phyloP scores from a whole-genome alignment of 2,797 vertebrate species.

The Cynopterus sphinx region DNA sequence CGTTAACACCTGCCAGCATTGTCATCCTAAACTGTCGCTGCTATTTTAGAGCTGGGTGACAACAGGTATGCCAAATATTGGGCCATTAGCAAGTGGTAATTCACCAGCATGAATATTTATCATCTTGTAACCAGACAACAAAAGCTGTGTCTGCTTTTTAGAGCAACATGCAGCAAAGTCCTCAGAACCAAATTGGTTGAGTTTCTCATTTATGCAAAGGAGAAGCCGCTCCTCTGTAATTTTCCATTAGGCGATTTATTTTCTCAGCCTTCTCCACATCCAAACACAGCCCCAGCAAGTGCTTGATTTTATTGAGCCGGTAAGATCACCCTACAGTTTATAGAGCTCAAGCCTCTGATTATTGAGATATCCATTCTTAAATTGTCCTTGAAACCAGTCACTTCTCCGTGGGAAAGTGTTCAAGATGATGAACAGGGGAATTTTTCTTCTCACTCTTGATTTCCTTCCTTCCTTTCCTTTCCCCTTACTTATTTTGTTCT shows the following conservation, averaged over 20 bases:
- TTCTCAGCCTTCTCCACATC: not conserved
- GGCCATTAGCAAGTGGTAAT: slow-evolving; percentile 62
- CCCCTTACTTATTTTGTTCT: not conserved
- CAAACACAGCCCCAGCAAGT: not conserved
- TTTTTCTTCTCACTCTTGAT: not conserved
- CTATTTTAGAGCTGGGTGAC: slow-evolving; percentile 52
- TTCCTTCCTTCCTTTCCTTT: not conserved
- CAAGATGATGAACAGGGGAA: not conserved
- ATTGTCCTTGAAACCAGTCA: not conserved
- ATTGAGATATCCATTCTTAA: not conserved
- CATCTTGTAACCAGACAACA: slow-evolving; percentile 51
- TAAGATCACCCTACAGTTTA: not conserved
- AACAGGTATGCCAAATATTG: slow-evolving; percentile 72
- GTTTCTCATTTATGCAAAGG: slow-evolving; percentile 38
- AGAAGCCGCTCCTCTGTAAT: slow-evolving; percentile 34
- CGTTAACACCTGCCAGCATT: slow-evolving; percentile 61
- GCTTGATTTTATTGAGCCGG: slow-evolving; percentile 15
- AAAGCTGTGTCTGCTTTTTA: slow-evolving; percentile 52
- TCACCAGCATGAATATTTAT: slow-evolving; percentile 73
- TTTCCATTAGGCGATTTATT: slow-evolving; percentile 66
- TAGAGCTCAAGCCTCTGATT: not conserved
- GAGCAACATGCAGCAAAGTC: not conserved
- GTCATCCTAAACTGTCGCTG: slow-evolving; percentile 53
- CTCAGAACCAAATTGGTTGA: slow-evolving; percentile 42
- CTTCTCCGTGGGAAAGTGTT: not conserved